phyloP scores from a whole-genome alignment of 2,888 invertebrate species.

The Luperina testacea region DNA sequence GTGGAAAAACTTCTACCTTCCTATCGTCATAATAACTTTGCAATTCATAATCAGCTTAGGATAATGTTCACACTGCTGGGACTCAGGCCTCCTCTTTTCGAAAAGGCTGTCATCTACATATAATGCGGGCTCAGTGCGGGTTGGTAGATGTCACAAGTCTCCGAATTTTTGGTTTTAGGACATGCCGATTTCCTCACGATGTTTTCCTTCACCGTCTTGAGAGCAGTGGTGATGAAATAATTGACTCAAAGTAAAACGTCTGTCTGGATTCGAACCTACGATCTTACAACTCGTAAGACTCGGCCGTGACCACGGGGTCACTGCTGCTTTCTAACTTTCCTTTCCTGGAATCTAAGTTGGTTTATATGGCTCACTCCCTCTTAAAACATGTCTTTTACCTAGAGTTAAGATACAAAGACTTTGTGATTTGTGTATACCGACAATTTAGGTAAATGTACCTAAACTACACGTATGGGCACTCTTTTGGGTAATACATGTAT shows the following conservation, averaged over 20 bases:
- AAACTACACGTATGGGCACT: too few relatives aligned
- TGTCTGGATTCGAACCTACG: too few relatives aligned
- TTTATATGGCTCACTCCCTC: background rate
- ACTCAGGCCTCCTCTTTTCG: background rate
- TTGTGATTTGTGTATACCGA: background rate
- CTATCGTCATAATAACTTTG: background rate
- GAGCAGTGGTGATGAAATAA: background rate
- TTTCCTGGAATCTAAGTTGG: background rate
- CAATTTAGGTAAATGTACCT: background rate
- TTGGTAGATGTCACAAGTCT: background rate
- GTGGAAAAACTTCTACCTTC: background rate
- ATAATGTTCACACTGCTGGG: background rate
- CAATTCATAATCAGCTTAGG: background rate
- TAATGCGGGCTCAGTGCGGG: background rate
- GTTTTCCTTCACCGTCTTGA: background rate
- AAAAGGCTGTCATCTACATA: background rate
- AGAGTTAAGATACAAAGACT: background rate
- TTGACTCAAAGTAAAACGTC: background rate
- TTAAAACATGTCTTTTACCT: background rate
- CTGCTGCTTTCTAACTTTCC: too few relatives aligned
- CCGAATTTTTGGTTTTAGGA: background rate
- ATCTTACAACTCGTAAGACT: too few relatives aligned
- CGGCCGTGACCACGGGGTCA: too few relatives aligned
- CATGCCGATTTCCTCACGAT: background rate
- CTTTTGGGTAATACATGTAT: background rate